These are phyloP conservation scores for Criorhina ranunculi DNA, from an alignment of 2,888 invertebrate species.

Conservation along the genomic window DNA sequence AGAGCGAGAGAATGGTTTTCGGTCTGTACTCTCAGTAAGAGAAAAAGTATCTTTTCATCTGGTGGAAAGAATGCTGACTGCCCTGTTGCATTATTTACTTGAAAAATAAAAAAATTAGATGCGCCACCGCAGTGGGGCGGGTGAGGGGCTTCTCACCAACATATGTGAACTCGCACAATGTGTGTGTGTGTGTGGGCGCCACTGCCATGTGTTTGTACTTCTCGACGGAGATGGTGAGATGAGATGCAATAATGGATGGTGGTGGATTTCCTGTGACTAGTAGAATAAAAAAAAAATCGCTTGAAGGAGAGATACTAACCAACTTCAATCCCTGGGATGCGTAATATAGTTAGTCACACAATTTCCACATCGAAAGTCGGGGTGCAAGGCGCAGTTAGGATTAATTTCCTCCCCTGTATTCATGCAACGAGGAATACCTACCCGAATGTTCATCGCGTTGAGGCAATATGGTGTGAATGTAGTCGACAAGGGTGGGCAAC, in stretches of 20 bases:
- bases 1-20: background rate
- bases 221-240: conserved; percentile 18
- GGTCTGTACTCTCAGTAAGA: conserved; percentile 17
- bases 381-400: background rate
- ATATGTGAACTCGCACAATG: too few species aligned
- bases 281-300: background rate
- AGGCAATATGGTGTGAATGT: conserved; percentile 5
- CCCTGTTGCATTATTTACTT: conserved; percentile 69
- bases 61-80: conserved; percentile 9
- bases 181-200: too few species aligned
- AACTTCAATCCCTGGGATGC: background rate
- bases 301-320: background rate
- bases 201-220: conserved; percentile 26
- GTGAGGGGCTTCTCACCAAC: too few species aligned
- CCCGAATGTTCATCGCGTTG: conserved; percentile 14
- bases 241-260: conserved; percentile 25
- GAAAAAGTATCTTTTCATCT: conserved; percentile 8
- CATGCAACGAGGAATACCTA: conserved; percentile 14
- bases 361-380: background rate
- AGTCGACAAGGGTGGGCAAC: background rate
- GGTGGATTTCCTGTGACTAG: conserved; percentile 16
- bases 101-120: conserved; percentile 19
- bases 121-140: background rate
- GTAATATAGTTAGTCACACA: background rate
- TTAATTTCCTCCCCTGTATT: conserved; percentile 33